Evolutionary conservation across 1,140 invertebrate species (phyloP), one percentile per base, ranked within the genome.

Genomic region (Danaus melanippus): DNA sequence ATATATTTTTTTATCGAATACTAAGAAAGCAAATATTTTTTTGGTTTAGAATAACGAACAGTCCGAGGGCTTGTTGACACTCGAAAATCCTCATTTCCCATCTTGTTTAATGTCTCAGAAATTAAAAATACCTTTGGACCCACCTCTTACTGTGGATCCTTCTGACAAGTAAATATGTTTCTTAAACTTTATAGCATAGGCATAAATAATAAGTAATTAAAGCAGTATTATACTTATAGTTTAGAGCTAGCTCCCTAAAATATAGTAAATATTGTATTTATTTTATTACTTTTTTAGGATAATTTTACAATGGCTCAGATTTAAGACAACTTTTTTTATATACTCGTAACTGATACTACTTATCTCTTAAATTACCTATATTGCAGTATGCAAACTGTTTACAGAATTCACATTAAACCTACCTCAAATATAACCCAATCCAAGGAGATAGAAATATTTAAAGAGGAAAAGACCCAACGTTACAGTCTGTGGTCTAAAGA

Each of bases 81-180:
- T 74, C 8, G 67, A 58, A 32, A 59, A 61, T n/a, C 39, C 58
- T 39, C 62, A 71, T 53, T 79, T 79, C 55, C 71, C 79, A n/a
- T 76, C 73, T 58, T 74, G 71, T 11, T 50, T 75, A 45, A 67
- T 76, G 63, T 69, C 64, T 50, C 42, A 67, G 10, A 71, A n/a
- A n/a, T n/a, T 82, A 7, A 48, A 71, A 6, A 47, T 82, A 9
- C 79, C 79, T 7, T 60, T 79, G 9, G 21, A 64, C 12, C 56
- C 59, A 9, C 75, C 76, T 8, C 56, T 82, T 21, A 47, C 58
- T 12, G 62, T 64, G 48, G 69, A 82, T 56, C 79, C 73, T 15
- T 54, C 67, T 1, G 44, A 48, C n/a, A 59, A 44, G 71, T 71
- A 45, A 58, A 58, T 58, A 51, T 51, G n/a, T 32, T 12, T 44